These are phyloP conservation scores for Sebastiscus tertius DNA, from an alignment of 2,797 vertebrate species.

Conservation along the genomic window DNA sequence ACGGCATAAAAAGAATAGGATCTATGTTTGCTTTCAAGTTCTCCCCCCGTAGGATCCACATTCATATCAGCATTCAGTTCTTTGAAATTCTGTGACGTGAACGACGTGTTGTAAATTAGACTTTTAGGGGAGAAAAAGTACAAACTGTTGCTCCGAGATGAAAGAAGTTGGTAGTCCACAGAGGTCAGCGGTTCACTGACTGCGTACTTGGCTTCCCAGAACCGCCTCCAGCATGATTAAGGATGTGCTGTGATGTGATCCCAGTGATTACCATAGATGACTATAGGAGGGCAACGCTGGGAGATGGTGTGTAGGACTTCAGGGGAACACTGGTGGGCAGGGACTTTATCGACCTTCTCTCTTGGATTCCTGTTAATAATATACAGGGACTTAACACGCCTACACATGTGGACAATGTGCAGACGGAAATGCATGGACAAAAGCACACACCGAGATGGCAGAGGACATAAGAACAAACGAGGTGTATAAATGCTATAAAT, in stretches of 20 bases:
- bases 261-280: constrained; percentile 73
- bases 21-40: constrained; percentile 13
- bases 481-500: constrained; percentile 7
- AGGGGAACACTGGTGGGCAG: constrained; percentile 76
- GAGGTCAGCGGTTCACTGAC: constrained; percentile 65
- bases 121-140: constrained; percentile 40
- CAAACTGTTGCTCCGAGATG: constrained; percentile 55
- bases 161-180: constrained; percentile 51
- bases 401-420: constrained; percentile 59
- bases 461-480: constrained; percentile 31
- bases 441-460: background rate
- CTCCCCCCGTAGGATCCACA: background rate
- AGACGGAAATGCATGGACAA: constrained; percentile 32
- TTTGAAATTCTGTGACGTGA: constrained; percentile 32
- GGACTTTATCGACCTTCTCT: constrained; percentile 74
- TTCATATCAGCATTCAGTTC: background rate
- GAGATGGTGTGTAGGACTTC: constrained; percentile 74
- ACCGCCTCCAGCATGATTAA: constrained; percentile 78
- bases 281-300: constrained; percentile 59
- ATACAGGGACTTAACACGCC: constrained; percentile 75
- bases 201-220: constrained; percentile 56
- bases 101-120: constrained; percentile 32
- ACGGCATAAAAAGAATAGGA: background rate
- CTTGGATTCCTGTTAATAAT: constrained; percentile 77
- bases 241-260: constrained; percentile 74